Conservation (phyloP, 2,797 vertebrate genomes). For the Anabas testudineus region DNA sequence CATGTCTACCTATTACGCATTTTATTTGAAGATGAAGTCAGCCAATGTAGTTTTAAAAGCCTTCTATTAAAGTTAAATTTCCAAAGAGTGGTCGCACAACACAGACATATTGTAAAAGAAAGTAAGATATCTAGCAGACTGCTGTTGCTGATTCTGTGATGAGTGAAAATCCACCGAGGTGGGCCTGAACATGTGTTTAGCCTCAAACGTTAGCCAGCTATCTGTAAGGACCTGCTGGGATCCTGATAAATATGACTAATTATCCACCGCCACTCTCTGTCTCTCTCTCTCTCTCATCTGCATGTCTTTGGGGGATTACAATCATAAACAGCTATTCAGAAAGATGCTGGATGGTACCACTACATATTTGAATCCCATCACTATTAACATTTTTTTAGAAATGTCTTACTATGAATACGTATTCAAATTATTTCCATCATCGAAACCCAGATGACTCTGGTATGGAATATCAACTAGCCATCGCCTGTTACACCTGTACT, state of each 20-base stretch:
- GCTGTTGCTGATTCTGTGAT: slow-evolving; percentile 36
- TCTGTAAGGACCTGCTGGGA: slow-evolving; percentile 65
- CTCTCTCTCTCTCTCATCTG: slow-evolving; percentile 57
- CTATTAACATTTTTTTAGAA: slow-evolving; percentile 27
- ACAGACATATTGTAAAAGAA: not conserved
- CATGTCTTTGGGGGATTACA: slow-evolving; percentile 74
- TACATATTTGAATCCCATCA: slow-evolving; percentile 39
- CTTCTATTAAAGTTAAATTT: slow-evolving; percentile 11
- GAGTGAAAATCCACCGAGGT: slow-evolving; percentile 62
- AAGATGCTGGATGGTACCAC: slow-evolving; percentile 51
- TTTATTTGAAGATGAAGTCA: slow-evolving; percentile 52
- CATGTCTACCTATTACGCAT: slow-evolving; percentile 55
- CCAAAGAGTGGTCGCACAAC: not conserved
- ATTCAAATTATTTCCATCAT: slow-evolving; percentile 35
- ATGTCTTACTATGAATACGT: slow-evolving; percentile 28
- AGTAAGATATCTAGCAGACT: not conserved
- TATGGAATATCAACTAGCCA: slow-evolving; percentile 46
- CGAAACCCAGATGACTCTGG: slow-evolving; percentile 11
- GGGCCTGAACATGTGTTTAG: slow-evolving; percentile 63
- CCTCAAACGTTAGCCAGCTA: slow-evolving; percentile 57
- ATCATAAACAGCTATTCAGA: slow-evolving; percentile 73
- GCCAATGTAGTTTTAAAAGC: slow-evolving; percentile 43
- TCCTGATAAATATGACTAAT: slow-evolving; percentile 78
- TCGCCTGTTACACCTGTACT: slow-evolving; percentile 34
- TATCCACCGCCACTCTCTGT: slow-evolving; percentile 63